These are phyloP conservation scores for Coelogynopora nodosa DNA, from an alignment of 2,888 invertebrate genomes.

Conservation along the genomic window DNA sequence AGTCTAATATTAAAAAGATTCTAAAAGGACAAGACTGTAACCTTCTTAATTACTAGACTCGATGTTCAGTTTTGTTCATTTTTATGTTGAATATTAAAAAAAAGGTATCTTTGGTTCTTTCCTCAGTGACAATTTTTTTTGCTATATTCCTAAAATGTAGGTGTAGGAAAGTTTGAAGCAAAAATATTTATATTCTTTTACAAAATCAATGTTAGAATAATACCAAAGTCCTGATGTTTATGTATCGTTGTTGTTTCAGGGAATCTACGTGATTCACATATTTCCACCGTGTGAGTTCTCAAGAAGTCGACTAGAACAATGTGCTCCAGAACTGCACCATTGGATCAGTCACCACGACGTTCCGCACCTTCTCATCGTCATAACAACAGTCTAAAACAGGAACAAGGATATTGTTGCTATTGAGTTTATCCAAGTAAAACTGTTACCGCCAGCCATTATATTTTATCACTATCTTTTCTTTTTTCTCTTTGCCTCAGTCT, in stretches of 20 bases:
- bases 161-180: too few relatives aligned
- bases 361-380: constrained; percentile 76
- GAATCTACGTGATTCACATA: constrained; percentile 94
- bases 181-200: too few relatives aligned
- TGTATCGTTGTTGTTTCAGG: constrained; percentile 67
- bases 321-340: constrained; percentile 76
- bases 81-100: too few relatives aligned
- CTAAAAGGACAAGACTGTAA: too few relatives aligned
- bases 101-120: too few relatives aligned
- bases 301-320: constrained; percentile 78
- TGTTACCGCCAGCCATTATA: background rate
- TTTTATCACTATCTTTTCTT: background rate
- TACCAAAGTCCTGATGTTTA: too few relatives aligned
- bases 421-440: background rate
- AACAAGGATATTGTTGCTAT: background rate
- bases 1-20: too few relatives aligned
- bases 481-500: background rate
- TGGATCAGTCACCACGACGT: constrained; percentile 75
- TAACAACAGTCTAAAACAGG: constrained; percentile 53
- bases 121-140: too few relatives aligned
- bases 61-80: too few relatives aligned
- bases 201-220: too few relatives aligned
- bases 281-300: constrained; percentile 98
- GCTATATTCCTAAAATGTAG: too few relatives aligned
- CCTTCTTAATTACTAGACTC: too few relatives aligned